Evolutionary conservation across 2,888 invertebrate genomes (phyloP).

Genomic region (Acanthosoma haemorrhoidale): DNA sequence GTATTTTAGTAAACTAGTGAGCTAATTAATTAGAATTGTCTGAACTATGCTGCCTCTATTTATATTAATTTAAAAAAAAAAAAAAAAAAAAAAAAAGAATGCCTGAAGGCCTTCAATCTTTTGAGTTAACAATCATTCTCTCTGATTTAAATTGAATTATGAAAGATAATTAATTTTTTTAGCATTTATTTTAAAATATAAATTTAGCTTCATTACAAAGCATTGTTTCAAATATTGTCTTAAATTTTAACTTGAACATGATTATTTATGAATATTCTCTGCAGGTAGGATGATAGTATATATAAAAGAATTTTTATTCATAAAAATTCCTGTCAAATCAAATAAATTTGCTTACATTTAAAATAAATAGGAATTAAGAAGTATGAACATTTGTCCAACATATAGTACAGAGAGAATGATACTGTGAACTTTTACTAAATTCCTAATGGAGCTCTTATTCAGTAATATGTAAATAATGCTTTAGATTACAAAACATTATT

Average conservation of each 20-base stretch:
- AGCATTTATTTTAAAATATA: neutral
- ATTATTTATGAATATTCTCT: neutral
- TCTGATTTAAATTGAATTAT: neutral
- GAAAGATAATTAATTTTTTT: neutral
- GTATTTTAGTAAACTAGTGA: constrained; percentile 31
- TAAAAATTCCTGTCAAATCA: neutral
- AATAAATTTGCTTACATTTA: constrained; percentile 16
- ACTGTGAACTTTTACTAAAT: neutral
- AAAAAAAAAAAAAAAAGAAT: constrained; percentile 16
- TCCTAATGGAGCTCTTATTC: constrained; percentile 8
- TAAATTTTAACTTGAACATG: neutral
- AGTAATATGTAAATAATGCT: constrained; percentile 18
- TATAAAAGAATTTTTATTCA: constrained; percentile 9
- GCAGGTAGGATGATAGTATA: constrained; percentile 12
- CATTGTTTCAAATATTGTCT: neutral
- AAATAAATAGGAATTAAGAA: neutral
- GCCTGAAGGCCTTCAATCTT: constrained; percentile 29
- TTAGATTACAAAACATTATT: constrained; percentile 11
- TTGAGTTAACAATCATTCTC: constrained; percentile 10
- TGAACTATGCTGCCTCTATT: constrained; percentile 27
- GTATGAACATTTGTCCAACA: constrained; percentile 3
- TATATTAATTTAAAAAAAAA: neutral
- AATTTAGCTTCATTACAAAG: neutral
- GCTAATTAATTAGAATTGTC: constrained; percentile 27
- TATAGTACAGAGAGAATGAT: neutral